phyloP scores from a whole-genome alignment of 1,140 invertebrate genomes.

The Augochlora pura region DNA sequence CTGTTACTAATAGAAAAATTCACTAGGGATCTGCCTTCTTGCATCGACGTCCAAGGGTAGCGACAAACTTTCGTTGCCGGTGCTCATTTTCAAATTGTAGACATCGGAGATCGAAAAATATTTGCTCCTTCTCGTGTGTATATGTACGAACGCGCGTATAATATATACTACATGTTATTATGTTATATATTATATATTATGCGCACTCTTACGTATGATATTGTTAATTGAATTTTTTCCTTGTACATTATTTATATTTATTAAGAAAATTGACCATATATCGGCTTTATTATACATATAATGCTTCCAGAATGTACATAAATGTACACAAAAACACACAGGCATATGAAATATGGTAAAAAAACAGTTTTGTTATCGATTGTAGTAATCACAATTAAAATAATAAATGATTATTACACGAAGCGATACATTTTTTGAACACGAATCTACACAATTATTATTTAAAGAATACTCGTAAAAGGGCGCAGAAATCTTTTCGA shows the following conservation, averaged over 20 bases:
- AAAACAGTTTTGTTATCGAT: constrained; percentile 51
- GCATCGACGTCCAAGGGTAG: no score
- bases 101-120: no score
- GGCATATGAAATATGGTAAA: constrained; percentile 22
- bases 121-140: no score
- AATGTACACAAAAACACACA: constrained; percentile 21
- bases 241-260: constrained; percentile 55
- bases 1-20: no score
- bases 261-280: constrained; percentile 51
- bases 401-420: constrained; percentile 66
- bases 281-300: constrained; percentile 48
- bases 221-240: constrained; percentile 39
- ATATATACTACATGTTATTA: not conserved
- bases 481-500: no score
- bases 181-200: constrained; percentile 25
- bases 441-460: not conserved
- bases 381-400: constrained; percentile 41
- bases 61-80: no score
- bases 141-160: constrained; percentile 28
- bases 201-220: constrained; percentile 33
- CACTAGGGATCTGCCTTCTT: no score
- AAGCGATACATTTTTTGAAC: constrained; percentile 35
- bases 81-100: no score
- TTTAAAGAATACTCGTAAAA: not conserved
- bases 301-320: constrained; percentile 49